Percentiles rank a stretch among this genome's conserved stretches.
phyloP scores from a whole-genome alignment of 2,113 vertebrate genomes.

The Gobio gobio region DNA sequence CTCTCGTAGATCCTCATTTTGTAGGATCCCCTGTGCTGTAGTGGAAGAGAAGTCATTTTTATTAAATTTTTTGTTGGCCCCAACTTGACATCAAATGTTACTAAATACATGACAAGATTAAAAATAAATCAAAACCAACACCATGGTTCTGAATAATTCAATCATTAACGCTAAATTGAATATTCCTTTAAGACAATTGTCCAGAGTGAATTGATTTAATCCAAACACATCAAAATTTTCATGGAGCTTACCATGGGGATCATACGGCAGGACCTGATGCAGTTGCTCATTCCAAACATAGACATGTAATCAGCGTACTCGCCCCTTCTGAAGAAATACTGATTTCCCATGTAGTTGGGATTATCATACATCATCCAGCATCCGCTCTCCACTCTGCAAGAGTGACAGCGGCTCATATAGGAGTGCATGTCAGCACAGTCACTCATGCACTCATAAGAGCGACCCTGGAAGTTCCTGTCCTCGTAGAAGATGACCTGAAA shows the following conservation, averaged over 20 bases:
- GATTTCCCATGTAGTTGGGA: slow-evolving; percentile 50
- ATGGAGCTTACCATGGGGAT: slow-evolving; percentile 57
- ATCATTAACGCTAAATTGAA: neutral
- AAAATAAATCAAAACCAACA: no score
- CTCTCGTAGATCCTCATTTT: slow-evolving; percentile 76
- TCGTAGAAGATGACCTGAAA: slow-evolving; percentile 72
- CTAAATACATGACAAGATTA: neutral
- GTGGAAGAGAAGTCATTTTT: neutral
- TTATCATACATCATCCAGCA: slow-evolving; percentile 62
- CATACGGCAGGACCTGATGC: slow-evolving; percentile 64
- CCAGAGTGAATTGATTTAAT: neutral
- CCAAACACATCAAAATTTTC: neutral
- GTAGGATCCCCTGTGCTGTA: slow-evolving; percentile 72
- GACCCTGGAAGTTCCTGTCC: slow-evolving; percentile 70
- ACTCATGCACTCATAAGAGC: slow-evolving; percentile 46
- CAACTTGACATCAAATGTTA: neutral
- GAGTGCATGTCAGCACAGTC: slow-evolving; percentile 68
- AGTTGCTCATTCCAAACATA: slow-evolving; percentile 58
- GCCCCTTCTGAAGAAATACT: slow-evolving; percentile 58
- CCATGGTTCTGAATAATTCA: neutral
- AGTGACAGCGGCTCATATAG: slow-evolving; percentile 62
- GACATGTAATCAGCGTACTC: slow-evolving; percentile 62
- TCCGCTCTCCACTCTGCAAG: slow-evolving; percentile 54
- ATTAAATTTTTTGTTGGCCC: neutral
- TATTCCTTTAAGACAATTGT: neutral